Percentiles rank a stretch among this genome's conserved stretches.
These are phyloP conservation scores for Torymus auratus DNA, from an alignment of 2,888 invertebrate genomes.

Conservation along the genomic window DNA sequence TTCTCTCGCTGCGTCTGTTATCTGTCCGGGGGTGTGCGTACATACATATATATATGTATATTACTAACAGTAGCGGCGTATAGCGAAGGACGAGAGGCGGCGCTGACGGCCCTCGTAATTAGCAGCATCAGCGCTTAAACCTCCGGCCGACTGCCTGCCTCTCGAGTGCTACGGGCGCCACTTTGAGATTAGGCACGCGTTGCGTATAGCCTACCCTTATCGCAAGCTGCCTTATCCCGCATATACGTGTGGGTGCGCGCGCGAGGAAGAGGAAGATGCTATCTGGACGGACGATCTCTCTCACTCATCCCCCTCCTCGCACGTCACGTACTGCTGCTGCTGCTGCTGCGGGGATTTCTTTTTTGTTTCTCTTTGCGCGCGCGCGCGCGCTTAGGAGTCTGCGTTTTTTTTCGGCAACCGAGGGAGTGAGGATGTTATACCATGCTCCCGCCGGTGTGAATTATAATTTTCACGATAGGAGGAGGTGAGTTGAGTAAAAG, in stretches of 20 bases:
- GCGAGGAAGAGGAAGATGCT: too few species aligned
- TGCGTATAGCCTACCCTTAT: constrained; percentile 43
- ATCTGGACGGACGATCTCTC: not conserved
- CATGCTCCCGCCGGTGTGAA: too few species aligned
- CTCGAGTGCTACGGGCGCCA: constrained; percentile 16
- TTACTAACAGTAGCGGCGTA: too few species aligned
- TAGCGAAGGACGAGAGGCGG: constrained; percentile 26
- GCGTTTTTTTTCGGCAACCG: not conserved
- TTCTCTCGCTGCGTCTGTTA: too few species aligned
- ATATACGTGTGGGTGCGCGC: not conserved
- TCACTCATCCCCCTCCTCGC: not conserved
- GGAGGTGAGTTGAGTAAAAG: too few species aligned
- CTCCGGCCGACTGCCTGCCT: not conserved
- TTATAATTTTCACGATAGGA: too few species aligned
- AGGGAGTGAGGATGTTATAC: too few species aligned
- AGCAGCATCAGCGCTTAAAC: constrained; percentile 58
- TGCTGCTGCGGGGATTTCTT: constrained; percentile 2
- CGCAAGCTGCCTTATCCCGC: not conserved
- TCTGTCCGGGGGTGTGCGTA: too few species aligned
- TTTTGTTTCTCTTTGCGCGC: not conserved
- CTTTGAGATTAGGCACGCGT: constrained; percentile 57
- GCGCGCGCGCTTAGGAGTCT: too few species aligned
- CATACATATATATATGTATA: too few species aligned
- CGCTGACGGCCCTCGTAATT: constrained; percentile 55
- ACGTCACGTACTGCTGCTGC: not conserved